Conservation (phyloP, 2,888 invertebrate species). For the Invenusta paracnida region DNA sequence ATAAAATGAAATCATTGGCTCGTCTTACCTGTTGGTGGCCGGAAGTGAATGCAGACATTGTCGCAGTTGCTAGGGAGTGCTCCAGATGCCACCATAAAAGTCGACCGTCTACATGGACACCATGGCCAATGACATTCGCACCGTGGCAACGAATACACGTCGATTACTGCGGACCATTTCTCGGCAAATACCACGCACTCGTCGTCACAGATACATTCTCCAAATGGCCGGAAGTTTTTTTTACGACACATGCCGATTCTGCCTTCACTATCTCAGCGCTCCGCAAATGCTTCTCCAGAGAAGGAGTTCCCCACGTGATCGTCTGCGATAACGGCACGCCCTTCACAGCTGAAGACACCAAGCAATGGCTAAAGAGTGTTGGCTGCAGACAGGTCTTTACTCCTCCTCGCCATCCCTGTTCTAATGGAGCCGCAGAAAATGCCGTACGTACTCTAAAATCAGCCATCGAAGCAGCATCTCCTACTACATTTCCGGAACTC, state of each 20-base stretch:
- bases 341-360: background rate
- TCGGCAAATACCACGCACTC: background rate
- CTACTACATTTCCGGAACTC: background rate
- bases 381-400: background rate
- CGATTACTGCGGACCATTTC: background rate
- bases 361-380: background rate
- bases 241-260: background rate
- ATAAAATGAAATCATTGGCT: background rate
- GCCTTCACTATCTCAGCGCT: background rate
- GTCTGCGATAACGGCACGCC: background rate
- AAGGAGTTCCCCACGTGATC: background rate
- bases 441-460: background rate
- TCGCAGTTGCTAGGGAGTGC: background rate
- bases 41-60: background rate
- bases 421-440: background rate
- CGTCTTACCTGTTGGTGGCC: slow-evolving; percentile 1
- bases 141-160: background rate
- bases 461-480: background rate
- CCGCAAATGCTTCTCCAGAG: background rate
- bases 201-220: background rate
- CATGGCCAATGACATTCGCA: background rate
- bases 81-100: background rate
- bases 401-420: background rate
- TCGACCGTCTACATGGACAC: background rate
- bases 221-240: background rate